A percentile compares a stretch with the other conserved stretches of the same genome.
Conservation (phyloP, 2,888 invertebrate genomes). For the Desoria tigrina region DNA sequence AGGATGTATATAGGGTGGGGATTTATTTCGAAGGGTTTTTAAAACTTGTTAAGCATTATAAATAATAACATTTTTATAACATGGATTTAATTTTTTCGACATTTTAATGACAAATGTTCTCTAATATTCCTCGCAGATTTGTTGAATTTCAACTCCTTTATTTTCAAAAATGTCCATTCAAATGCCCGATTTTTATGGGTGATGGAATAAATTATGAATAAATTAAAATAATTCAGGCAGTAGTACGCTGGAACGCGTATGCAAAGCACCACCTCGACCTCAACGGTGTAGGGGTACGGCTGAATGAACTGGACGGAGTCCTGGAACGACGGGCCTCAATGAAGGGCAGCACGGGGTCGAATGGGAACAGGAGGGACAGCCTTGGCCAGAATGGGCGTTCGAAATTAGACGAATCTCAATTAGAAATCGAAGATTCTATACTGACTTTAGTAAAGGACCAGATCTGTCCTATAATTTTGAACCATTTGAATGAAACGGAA, state of each 20-base stretch:
- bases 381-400: neutral
- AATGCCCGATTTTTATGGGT: too few relatives aligned
- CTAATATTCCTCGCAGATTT: too few relatives aligned
- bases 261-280: slow-evolving; percentile 42
- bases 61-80: too few relatives aligned
- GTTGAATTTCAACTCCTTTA: too few relatives aligned
- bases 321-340: slow-evolving; percentile 23
- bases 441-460: slow-evolving; percentile 30
- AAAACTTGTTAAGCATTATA: too few relatives aligned
- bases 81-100: too few relatives aligned
- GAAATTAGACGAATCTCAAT: slow-evolving; percentile 16
- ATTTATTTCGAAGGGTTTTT: too few relatives aligned
- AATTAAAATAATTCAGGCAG: slow-evolving; percentile 27
- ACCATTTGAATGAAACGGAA: slow-evolving; percentile 45
- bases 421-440: slow-evolving; percentile 32
- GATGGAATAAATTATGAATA: too few relatives aligned
- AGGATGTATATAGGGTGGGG: too few relatives aligned
- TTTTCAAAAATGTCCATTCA: too few relatives aligned
- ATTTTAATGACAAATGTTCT: too few relatives aligned
- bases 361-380: neutral
- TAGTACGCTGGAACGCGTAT: slow-evolving; percentile 51
- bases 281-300: slow-evolving; percentile 24
- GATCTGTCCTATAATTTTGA: slow-evolving; percentile 44
- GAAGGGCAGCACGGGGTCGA: too few relatives aligned
- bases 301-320: slow-evolving; percentile 35